Percentiles rank a stretch among this genome's conserved stretches.
Conservation (phyloP, 2,888 invertebrate species). For the Nemapogon koenigi region DNA sequence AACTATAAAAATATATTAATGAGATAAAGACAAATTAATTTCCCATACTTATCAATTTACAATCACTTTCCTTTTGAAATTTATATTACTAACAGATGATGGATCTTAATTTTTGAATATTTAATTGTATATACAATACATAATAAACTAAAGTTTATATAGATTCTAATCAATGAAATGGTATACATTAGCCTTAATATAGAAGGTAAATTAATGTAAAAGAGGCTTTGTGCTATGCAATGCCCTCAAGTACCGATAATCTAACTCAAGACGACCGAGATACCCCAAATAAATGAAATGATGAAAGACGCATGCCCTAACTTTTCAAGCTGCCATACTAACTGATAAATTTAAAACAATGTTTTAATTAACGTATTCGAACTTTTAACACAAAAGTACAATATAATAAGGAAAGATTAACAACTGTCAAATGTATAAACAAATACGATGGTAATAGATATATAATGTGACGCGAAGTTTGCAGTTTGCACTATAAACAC, state of each 20-base stretch:
- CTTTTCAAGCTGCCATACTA: no score
- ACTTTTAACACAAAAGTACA: neutral
- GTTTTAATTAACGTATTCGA: no score
- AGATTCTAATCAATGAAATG: constrained; percentile 15
- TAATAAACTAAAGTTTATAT: constrained; percentile 18
- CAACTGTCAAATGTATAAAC: no score
- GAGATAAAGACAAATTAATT: constrained; percentile 35
- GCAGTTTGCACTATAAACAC: no score
- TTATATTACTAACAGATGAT: constrained; percentile 24
- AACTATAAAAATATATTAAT: constrained; percentile 28
- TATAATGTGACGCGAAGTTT: no score
- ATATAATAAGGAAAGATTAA: no score
- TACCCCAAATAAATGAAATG: no score
- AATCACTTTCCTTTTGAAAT: constrained; percentile 23
- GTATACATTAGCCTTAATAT: constrained; percentile 14
- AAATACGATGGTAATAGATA: no score
- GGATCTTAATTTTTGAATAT: constrained; percentile 6
- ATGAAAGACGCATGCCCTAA: no score
- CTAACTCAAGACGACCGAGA: no score
- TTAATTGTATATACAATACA: constrained; percentile 18
- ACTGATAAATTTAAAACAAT: no score
- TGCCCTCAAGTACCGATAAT: neutral
- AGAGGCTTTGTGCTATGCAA: constrained; percentile 3
- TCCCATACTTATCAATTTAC: constrained; percentile 51
- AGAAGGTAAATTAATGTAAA: constrained; percentile 5